Percentiles rank a stretch among this genome's conserved stretches.
Conservation (phyloP, 2,797 vertebrate species). For the Hoplostethus atlanticus region DNA sequence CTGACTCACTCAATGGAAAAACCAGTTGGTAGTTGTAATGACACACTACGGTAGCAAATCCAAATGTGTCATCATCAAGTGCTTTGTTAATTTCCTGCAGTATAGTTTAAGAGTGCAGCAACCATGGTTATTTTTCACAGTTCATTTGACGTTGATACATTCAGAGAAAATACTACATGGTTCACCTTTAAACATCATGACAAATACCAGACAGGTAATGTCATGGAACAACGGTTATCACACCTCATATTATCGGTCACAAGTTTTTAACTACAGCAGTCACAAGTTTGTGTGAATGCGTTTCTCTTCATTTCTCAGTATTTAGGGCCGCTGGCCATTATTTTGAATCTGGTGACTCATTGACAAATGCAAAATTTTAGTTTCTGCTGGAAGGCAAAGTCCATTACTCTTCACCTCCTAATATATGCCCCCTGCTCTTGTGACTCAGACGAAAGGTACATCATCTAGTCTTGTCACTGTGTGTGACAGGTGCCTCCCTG, state of each 20-base stretch:
- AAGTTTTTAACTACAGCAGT: too few relatives aligned
- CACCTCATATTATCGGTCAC: too few relatives aligned
- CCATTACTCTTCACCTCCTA: slow-evolving; percentile 10
- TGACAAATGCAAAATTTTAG: slow-evolving; percentile 28
- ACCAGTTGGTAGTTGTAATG: not conserved
- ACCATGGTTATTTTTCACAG: too few relatives aligned
- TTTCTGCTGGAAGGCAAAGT: slow-evolving; percentile 51
- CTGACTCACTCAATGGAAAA: too few relatives aligned
- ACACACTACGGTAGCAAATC: not conserved
- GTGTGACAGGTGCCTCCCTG: slow-evolving; percentile 38
- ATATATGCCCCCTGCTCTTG: not conserved
- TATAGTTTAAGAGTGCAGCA: too few relatives aligned
- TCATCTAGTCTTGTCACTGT: slow-evolving; percentile 18
- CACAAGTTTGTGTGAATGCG: not conserved
- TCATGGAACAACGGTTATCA: too few relatives aligned
- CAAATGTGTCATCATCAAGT: slow-evolving; percentile 15
- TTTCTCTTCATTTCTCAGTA: not conserved
- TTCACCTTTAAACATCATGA: too few relatives aligned
- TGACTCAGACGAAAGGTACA: slow-evolving; percentile 24
- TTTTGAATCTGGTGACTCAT: slow-evolving; percentile 36
- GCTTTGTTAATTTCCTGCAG: slow-evolving; percentile 13
- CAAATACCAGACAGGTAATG: too few relatives aligned
- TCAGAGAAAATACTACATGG: too few relatives aligned
- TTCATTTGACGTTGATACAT: too few relatives aligned
- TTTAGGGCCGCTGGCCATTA: slow-evolving; percentile 5